Base-by-base conservation (phyloP, 1,140 invertebrate genomes). In the Calephelis virginiensis region DNA sequence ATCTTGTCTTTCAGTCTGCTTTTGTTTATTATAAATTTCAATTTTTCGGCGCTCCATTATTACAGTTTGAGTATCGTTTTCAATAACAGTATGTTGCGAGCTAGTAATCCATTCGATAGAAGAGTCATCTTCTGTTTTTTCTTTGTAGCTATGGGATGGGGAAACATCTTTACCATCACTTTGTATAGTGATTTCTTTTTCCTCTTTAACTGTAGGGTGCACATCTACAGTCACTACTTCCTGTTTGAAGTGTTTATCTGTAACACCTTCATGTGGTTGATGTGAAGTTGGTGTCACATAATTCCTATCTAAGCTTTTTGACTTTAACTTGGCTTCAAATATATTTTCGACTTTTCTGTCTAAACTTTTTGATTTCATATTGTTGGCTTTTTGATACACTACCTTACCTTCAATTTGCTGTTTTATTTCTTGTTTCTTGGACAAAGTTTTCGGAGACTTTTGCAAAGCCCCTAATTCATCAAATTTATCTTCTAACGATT, bases 371-470 rank as follows among this genome's bases (percentile, higher is more conserved):
- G 93, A 93, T 74, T 93, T 93, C 0, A 92, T 92, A 46, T 92
- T 92, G 46, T 82, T 73, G 50, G 81, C 81, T 74, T 91, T 91
- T 74, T 91, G 86, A 75, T 93, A 93, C 9, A 93, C 92, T 46
- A 93, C 93, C 77, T 87, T 92, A 1, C 93, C 93, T 78, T 94
- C 93, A 63, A 94, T 93, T 75, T 92, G 93, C 69, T 93, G 93
- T 76, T 94, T 94, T 0, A 93, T 86, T 82, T 94, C 93, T 77
- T 94, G 92, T 61, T 92, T 92, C 69, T 93, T 93, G 7, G 92
- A 93, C 49, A 93, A 84, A 37, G 92, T 93, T 74, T 93, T 93
- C 5, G 93, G 93, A 46, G 92, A 93, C 67, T 93, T 93, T 49
- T 93, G 92, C 53, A 93, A 74, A 45, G 89, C 85, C 53, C 86